A percentile compares a stretch with the other conserved stretches of the same genome.
phyloP scores from a whole-genome alignment of 1,140 invertebrate species.

The Diorhabda carinulata region DNA sequence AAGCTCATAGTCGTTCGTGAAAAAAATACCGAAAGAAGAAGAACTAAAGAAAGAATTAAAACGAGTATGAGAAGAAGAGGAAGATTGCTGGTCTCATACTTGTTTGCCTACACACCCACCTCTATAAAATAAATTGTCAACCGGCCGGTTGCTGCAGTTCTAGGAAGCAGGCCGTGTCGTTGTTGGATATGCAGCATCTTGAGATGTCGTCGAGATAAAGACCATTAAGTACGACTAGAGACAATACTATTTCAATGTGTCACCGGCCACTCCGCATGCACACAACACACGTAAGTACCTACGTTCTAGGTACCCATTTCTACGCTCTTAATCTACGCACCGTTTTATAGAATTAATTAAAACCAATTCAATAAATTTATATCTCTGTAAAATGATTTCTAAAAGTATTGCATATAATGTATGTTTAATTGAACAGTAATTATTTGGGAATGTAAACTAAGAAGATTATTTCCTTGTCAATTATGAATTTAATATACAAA shows the following conservation, averaged over 20 bases:
- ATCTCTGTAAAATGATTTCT: too few relatives aligned
- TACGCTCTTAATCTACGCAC: background rate
- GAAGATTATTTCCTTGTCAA: too few relatives aligned
- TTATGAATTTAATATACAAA: too few relatives aligned
- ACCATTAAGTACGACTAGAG: constrained; percentile 48
- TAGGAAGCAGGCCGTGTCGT: constrained; percentile 45
- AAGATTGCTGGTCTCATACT: constrained; percentile 30
- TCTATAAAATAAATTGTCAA: constrained; percentile 52
- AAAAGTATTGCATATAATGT: too few relatives aligned
- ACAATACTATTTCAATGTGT: constrained; percentile 50
- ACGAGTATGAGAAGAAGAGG: background rate
- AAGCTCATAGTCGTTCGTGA: background rate
- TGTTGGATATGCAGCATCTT: constrained; percentile 17
- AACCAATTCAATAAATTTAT: too few relatives aligned
- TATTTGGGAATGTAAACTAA: too few relatives aligned
- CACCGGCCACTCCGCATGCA: constrained; percentile 36
- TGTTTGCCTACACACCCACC: constrained; percentile 48
- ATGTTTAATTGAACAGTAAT: too few relatives aligned
- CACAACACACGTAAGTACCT: constrained; percentile 8
- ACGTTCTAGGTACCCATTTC: background rate
- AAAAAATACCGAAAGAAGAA: constrained; percentile 4
- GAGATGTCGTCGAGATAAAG: constrained; percentile 45
- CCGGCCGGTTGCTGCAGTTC: constrained; percentile 40
- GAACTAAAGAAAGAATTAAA: background rate
- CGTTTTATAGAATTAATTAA: background rate